Conservation (phyloP, 2,888 invertebrate genomes). For the Tetanocera ferruginea region DNA sequence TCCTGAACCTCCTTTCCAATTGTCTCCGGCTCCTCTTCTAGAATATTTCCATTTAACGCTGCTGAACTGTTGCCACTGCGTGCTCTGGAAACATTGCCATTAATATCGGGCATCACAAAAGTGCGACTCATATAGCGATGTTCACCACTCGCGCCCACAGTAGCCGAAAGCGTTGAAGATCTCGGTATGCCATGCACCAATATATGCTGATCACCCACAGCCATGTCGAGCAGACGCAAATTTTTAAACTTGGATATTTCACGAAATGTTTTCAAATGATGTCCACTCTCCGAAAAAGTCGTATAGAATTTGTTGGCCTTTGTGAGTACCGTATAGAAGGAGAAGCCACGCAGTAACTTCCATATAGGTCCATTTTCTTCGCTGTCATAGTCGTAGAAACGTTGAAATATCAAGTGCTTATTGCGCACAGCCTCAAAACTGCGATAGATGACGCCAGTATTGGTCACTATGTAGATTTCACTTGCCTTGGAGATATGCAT, state of each 20-base stretch:
- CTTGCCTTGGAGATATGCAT: constrained; percentile 67
- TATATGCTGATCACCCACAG: constrained; percentile 66
- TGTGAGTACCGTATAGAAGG: constrained; percentile 66
- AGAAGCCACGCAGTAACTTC: constrained; percentile 65
- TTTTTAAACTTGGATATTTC: constrained; percentile 70
- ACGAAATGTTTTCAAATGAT: constrained; percentile 68
- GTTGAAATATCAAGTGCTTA: constrained; percentile 67
- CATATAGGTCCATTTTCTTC: constrained; percentile 68
- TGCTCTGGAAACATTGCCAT: constrained; percentile 49
- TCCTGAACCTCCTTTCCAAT: background rate
- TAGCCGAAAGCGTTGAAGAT: constrained; percentile 57
- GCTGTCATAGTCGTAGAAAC: constrained; percentile 68
- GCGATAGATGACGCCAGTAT: constrained; percentile 66
- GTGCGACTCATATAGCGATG: constrained; percentile 58
- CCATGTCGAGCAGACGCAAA: constrained; percentile 64
- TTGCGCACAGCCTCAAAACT: constrained; percentile 65
- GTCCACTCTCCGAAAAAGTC: constrained; percentile 69
- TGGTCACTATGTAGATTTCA: constrained; percentile 68
- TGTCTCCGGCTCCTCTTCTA: background rate
- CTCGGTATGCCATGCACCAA: constrained; percentile 66
- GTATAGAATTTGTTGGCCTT: constrained; percentile 68
- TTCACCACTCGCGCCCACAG: constrained; percentile 51
- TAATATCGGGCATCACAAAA: constrained; percentile 54
- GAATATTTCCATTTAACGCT: background rate
- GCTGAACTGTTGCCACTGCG: constrained; percentile 12